A percentile compares a stretch with the other conserved stretches of the same genome.
Conservation (phyloP, 2,113 vertebrate genomes). For the Oceanites oceanicus region DNA sequence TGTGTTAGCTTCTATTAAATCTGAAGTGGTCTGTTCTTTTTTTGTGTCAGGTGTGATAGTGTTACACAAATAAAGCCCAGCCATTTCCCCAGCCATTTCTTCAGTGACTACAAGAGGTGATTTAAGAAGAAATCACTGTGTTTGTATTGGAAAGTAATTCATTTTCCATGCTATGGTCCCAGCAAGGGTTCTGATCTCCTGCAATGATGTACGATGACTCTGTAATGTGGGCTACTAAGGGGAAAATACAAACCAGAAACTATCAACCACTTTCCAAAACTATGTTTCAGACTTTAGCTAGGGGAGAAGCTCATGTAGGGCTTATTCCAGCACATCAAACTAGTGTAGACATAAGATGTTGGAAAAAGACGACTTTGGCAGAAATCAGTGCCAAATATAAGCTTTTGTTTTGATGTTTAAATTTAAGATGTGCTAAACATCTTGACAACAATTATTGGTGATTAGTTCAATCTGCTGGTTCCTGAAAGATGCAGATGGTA, state of each 20-base stretch:
- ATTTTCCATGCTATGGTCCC: background rate
- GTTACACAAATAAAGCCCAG: background rate
- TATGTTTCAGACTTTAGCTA: background rate
- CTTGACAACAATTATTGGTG: conserved; percentile 69
- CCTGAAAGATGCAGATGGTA: conserved; percentile 61
- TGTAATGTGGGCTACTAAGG: background rate
- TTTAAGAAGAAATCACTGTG: background rate
- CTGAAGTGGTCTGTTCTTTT: background rate
- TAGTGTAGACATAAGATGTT: background rate
- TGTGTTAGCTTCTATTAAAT: conserved; percentile 27
- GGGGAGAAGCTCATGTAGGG: background rate
- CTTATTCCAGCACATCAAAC: background rate
- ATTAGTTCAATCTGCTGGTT: conserved; percentile 64
- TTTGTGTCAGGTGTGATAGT: background rate
- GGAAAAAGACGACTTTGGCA: background rate
- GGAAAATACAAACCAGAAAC: background rate
- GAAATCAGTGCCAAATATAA: conserved; percentile 62
- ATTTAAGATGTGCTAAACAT: conserved; percentile 59
- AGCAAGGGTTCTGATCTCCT: background rate
- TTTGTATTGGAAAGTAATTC: conserved; percentile 17
- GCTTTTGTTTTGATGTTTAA: conserved; percentile 65
- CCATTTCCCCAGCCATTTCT: background rate
- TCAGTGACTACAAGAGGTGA: background rate
- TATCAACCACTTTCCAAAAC: background rate
- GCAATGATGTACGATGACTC: background rate